A percentile compares a stretch with the other conserved stretches of the same genome.
Conservation (phyloP, 2,888 invertebrate genomes). For the Brenthis daphne region DNA sequence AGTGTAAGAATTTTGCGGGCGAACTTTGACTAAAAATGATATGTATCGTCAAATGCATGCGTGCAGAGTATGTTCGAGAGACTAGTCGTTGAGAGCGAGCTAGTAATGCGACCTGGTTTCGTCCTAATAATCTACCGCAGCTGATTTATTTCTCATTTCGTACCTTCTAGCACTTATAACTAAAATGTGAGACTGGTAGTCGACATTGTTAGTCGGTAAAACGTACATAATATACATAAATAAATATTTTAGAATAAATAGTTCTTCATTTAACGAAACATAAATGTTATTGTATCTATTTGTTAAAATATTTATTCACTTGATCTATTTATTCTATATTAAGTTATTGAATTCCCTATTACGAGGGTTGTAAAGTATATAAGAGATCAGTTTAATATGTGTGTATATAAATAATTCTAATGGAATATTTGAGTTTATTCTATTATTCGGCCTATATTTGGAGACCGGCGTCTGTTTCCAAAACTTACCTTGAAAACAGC, state of each 20-base stretch:
- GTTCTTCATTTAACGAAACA: slow-evolving; percentile 71
- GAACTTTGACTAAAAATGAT: slow-evolving; percentile 48
- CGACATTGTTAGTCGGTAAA: slow-evolving; percentile 80
- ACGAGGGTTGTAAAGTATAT: slow-evolving; percentile 71
- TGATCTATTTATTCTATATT: slow-evolving; percentile 62
- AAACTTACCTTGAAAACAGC: slow-evolving; percentile 32
- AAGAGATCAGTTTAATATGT: slow-evolving; percentile 58
- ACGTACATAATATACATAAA: slow-evolving; percentile 68
- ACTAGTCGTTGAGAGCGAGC: slow-evolving; percentile 26
- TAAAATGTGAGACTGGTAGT: slow-evolving; percentile 83
- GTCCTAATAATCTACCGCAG: slow-evolving; percentile 71
- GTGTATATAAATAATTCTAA: slow-evolving; percentile 68
- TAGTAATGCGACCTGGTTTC: slow-evolving; percentile 62
- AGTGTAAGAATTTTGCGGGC: slow-evolving; percentile 70
- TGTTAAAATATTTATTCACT: slow-evolving; percentile 69
- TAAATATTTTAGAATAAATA: slow-evolving; percentile 73
- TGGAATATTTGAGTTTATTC: slow-evolving; percentile 58
- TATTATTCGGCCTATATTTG: slow-evolving; percentile 69
- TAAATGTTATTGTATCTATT: slow-evolving; percentile 62
- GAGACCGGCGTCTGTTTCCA: slow-evolving; percentile 50
- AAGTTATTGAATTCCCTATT: slow-evolving; percentile 71
- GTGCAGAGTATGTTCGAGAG: slow-evolving; percentile 42
- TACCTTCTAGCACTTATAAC: slow-evolving; percentile 79
- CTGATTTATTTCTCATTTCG: slow-evolving; percentile 73
- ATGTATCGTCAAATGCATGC: slow-evolving; percentile 37